Conservation (phyloP, 2,888 invertebrate species). For the Mantis religiosa region DNA sequence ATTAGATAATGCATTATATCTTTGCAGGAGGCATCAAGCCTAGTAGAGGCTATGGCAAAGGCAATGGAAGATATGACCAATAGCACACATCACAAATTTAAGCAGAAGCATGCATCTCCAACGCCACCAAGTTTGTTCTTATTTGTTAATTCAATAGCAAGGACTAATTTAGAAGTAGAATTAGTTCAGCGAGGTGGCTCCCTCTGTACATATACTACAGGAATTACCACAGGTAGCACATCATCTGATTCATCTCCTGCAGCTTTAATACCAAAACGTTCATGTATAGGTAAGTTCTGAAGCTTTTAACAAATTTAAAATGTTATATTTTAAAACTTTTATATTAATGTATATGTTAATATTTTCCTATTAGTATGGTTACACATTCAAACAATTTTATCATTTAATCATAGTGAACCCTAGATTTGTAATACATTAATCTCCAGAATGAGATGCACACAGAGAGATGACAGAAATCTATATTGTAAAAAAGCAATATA, state of each 20-base stretch:
- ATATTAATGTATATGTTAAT: no score
- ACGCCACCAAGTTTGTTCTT: conserved; percentile 73
- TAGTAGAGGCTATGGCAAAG: conserved; percentile 85
- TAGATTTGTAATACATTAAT: no score
- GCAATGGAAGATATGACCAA: conserved; percentile 93
- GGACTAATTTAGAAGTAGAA: conserved; percentile 91
- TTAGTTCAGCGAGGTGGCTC: conserved; percentile 84
- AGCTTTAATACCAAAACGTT: conserved; percentile 69
- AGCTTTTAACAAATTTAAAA: neutral
- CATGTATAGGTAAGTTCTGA: conserved; percentile 64
- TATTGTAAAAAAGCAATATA: no score
- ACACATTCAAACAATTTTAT: no score
- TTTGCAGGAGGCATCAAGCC: conserved; percentile 60
- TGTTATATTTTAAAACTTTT: no score
- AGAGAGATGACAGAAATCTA: no score
- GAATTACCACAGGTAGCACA: conserved; percentile 37
- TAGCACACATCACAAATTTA: conserved; percentile 76
- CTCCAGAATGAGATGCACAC: no score
- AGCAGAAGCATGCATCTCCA: conserved; percentile 60
- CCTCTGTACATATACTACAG: conserved; percentile 48
- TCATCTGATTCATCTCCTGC: conserved; percentile 54
- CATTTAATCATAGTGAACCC: no score
- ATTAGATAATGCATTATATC: neutral
- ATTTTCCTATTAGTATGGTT: no score
- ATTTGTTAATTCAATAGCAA: conserved; percentile 82